Evolutionary conservation across 2,113 vertebrate genomes (phyloP).

Genomic region (Pseudonaja textilis): DNA sequence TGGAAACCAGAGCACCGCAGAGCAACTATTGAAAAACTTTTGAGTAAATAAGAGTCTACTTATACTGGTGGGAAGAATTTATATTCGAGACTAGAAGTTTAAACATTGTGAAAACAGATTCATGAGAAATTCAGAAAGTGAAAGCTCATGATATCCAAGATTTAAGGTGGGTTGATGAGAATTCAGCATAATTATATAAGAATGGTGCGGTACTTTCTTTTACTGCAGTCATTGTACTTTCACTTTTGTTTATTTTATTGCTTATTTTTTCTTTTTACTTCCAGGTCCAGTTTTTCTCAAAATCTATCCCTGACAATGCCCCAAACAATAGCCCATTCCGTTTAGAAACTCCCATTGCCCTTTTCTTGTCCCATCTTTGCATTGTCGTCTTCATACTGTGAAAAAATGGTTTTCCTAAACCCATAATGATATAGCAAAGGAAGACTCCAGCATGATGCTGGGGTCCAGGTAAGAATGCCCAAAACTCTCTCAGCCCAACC

Average conservation of each 20-base stretch:
- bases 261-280: neutral
- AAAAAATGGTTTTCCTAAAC: too few species aligned
- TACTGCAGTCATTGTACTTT: neutral
- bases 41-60: neutral
- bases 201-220: neutral
- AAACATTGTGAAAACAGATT: slow-evolving; percentile 38
- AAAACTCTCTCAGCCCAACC: too few species aligned
- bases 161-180: neutral
- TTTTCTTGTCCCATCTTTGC: too few species aligned
- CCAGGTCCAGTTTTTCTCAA: neutral
- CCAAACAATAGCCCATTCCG: neutral
- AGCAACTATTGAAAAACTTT: slow-evolving; percentile 1
- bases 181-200: neutral
- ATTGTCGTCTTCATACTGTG: too few species aligned
- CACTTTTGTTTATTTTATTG: neutral
- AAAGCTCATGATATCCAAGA: neutral
- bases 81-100: slow-evolving; percentile 43
- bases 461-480: too few species aligned
- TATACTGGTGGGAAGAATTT: slow-evolving; percentile 21
- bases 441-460: too few species aligned
- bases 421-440: too few species aligned
- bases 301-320: neutral
- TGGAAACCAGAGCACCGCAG: neutral
- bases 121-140: slow-evolving; percentile 34
- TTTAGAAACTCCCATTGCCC: neutral